Evolutionary conservation across 1,140 invertebrate genomes (phyloP).

Genomic region (Aphidius ervi): DNA sequence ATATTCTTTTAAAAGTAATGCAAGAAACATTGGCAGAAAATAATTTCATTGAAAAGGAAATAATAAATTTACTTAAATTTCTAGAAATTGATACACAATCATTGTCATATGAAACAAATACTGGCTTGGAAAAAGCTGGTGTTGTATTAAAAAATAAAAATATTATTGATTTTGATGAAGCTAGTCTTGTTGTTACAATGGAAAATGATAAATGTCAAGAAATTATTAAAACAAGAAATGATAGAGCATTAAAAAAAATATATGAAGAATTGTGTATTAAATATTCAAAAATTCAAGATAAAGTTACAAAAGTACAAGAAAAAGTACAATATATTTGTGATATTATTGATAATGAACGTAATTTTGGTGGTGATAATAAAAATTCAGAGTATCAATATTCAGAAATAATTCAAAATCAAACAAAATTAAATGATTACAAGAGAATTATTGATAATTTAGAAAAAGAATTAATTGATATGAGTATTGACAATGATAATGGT

Average conservation of each 20-base stretch:
- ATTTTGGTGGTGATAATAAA: not conserved
- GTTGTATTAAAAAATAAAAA: constrained; percentile 34
- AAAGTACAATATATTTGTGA: constrained; percentile 28
- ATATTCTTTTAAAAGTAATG: constrained; percentile 30
- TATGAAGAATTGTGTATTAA: constrained; percentile 36
- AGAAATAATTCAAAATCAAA: constrained; percentile 30
- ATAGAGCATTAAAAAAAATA: constrained; percentile 31
- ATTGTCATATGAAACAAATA: constrained; percentile 33
- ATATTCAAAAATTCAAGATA: constrained; percentile 31
- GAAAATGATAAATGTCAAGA: constrained; percentile 33
- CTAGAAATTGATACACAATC: constrained; percentile 31
- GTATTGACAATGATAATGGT: constrained; percentile 32
- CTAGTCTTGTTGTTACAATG: constrained; percentile 26
- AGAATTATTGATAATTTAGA: constrained; percentile 32
- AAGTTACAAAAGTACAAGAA: constrained; percentile 29
- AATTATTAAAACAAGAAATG: constrained; percentile 31
- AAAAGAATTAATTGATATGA: constrained; percentile 29
- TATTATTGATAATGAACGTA: constrained; percentile 21
- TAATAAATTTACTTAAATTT: constrained; percentile 27
- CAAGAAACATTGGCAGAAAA: constrained; percentile 39
- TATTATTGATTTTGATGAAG: constrained; percentile 31
- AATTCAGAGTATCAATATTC: constrained; percentile 30
- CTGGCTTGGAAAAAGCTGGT: constrained; percentile 32
- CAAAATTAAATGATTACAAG: constrained; percentile 38
- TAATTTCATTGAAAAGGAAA: constrained; percentile 31